Base-by-base conservation (phyloP, 2,888 invertebrate genomes). In the Epistrophe eligans region DNA sequence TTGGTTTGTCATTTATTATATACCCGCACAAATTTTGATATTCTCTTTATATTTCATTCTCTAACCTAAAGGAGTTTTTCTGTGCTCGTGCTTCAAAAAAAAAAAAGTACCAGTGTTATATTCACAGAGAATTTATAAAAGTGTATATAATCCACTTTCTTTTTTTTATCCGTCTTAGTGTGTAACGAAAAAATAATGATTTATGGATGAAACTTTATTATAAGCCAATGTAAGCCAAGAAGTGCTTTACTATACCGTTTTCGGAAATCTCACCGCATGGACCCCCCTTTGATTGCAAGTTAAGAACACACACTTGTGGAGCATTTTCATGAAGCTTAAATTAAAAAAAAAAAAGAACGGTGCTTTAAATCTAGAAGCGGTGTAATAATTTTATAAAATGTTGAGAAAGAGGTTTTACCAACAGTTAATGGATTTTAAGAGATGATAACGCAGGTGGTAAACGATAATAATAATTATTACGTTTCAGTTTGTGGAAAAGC, bases 141-240 rank as follows among this genome's bases (percentile, higher is more conserved):
- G 57, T 58, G 7, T 24, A 24, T 58, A 35, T 58, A 38, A 55
- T 58, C 58, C 17, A 38, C 35, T 58, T 38, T 35, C 11, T 58
- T 38, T 38, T 38, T 38, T 58, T 58, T 38, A 58, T 58, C 17
- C 58, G 4, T 17, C 11, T 17, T 11, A 35, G 35, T 58, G 35
- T 58, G 58, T 38, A 38, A 17, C 17, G 28, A 11, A 58, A 58
- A 58, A 32, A 58, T 35, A 38, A 58, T 58, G 58, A 58, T 58
- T 58, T 58, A 58, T 58, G 58, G 35, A 58, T 58, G 58, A 58
- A 58, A 58, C 58, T 58, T 17, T 58, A 58, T 17, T 58, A 58
- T 58, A 58, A 58, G 57, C n/a, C 32, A 57, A 4, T 32, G 32
- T 57, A 57, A 57, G 35, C 58, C 38, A 58, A 58, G 58, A 58